These are phyloP conservation scores for Caenorhabditis imperialis DNA, from an alignment of 2,888 invertebrate genomes.

Conservation along the genomic window DNA sequence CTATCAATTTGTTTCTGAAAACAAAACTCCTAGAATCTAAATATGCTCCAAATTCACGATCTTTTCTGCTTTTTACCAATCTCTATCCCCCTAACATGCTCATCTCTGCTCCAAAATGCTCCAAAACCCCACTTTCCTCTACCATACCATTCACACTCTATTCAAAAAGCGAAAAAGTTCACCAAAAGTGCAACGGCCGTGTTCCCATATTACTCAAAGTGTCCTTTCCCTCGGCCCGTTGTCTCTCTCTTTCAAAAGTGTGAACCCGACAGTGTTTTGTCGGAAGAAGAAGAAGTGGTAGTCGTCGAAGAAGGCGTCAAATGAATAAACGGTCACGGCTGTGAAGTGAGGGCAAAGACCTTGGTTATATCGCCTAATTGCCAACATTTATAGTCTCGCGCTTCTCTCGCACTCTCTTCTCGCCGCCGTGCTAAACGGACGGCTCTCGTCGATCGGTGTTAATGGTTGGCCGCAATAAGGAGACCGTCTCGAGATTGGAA, in stretches of 20 bases:
- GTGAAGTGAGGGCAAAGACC: constrained; percentile 44
- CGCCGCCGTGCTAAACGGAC: constrained; percentile 1
- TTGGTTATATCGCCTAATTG: constrained; percentile 45
- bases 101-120: too few species aligned
- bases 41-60: not conserved
- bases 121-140: too few species aligned
- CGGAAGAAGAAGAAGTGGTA: not conserved
- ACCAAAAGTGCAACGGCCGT: too few species aligned
- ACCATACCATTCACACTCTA: too few species aligned
- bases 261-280: too few species aligned
- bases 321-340: constrained; percentile 26
- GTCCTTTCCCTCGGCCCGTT: too few species aligned
- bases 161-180: too few species aligned
- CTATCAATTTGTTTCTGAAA: too few species aligned
- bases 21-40: too few species aligned
- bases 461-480: constrained; percentile 38
- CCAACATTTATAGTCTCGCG: constrained; percentile 50
- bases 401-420: constrained; percentile 14
- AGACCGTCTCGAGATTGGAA: constrained; percentile 19
- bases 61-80: not conserved
- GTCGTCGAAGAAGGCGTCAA: not conserved
- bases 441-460: constrained; percentile 6
- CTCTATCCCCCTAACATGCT: not conserved
- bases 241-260: too few species aligned
- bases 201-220: too few species aligned